Conservation (phyloP, 2,888 invertebrate species). For the Muschampia plurimacula region DNA sequence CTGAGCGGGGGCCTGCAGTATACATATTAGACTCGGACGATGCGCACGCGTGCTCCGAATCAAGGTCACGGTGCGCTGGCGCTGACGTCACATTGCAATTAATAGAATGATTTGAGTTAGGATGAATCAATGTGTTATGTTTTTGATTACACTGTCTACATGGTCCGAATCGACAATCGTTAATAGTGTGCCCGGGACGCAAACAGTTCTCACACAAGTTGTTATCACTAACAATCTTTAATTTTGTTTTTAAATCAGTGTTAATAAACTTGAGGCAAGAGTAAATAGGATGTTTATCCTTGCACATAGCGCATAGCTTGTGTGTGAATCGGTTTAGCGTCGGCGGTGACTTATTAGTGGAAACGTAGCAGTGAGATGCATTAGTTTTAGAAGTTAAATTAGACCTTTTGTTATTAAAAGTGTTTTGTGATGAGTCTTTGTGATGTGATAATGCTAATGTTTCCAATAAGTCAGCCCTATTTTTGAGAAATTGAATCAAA, state of each 20-base stretch:
- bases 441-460: background rate
- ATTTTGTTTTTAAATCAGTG: background rate
- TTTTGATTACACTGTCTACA: slow-evolving; percentile 4
- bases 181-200: background rate
- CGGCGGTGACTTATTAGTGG: background rate
- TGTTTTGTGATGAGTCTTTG: background rate
- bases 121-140: slow-evolving; percentile 1
- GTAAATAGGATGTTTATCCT: background rate
- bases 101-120: background rate
- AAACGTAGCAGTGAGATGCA: background rate
- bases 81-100: background rate
- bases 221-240: background rate
- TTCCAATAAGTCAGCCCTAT: background rate
- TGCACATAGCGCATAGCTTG: background rate
- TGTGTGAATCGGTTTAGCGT: background rate
- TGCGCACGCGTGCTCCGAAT: background rate
- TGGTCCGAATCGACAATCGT: background rate
- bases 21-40: background rate
- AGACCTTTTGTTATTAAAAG: too few species aligned
- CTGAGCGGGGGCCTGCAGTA: background rate
- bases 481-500: background rate
- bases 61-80: background rate
- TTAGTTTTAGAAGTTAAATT: background rate
- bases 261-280: background rate
- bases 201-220: slow-evolving; percentile 4